phyloP scores from a whole-genome alignment of 2,113 vertebrate species.

The Boleophthalmus pectinirostris region DNA sequence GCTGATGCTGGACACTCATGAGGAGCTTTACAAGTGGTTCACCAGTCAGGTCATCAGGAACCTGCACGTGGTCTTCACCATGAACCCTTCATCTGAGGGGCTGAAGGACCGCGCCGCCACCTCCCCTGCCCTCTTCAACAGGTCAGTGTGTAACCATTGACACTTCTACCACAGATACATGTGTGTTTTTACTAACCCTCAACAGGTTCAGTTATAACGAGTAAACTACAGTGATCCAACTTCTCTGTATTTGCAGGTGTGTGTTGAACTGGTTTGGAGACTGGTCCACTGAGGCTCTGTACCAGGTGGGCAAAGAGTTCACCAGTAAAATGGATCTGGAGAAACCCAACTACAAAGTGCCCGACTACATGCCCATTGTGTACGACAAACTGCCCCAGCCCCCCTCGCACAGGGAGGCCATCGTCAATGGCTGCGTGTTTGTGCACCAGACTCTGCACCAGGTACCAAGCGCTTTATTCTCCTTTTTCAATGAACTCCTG shows the following conservation, averaged over 20 bases:
- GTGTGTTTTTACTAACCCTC: too few species aligned
- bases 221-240: too few species aligned
- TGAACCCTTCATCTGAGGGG: conserved; percentile 99
- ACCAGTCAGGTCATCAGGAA: conserved; percentile 99
- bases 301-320: conserved; percentile 98
- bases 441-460: conserved; percentile 98
- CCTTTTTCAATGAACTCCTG: not conserved
- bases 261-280: conserved; percentile 99
- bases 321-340: conserved; percentile 99
- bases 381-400: conserved; percentile 94
- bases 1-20: conserved; percentile 96
- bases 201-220: too few species aligned
- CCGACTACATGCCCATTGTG: conserved; percentile 96
- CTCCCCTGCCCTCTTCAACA: conserved; percentile 97
- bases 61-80: conserved; percentile 98
- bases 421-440: conserved; percentile 97
- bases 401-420: conserved; percentile 92
- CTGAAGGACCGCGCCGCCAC: conserved; percentile 97
- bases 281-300: conserved; percentile 97
- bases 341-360: conserved; percentile 95
- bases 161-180: too few species aligned
- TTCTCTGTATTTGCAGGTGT: conserved; percentile 76
- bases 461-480: conserved; percentile 68
- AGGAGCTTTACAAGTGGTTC: conserved; percentile 99
- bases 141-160: conserved; percentile 67